Evolutionary conservation across 2,113 vertebrate species (phyloP).

Genomic region (Melanerpes formicivorus): DNA sequence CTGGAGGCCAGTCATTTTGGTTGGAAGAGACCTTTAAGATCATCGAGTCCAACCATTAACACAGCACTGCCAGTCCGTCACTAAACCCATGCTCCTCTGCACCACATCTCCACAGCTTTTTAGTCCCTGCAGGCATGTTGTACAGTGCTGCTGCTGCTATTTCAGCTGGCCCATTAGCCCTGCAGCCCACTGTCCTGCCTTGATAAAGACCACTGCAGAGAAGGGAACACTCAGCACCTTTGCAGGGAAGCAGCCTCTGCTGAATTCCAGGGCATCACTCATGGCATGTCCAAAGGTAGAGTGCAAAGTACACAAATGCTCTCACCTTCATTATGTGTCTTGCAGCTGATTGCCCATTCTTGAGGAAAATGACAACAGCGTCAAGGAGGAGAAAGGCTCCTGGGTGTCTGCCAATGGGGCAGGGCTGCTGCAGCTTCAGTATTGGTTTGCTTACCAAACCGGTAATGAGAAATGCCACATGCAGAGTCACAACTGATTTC

Average conservation of each 20-base stretch:
- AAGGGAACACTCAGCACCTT: too few species aligned
- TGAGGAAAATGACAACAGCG: not conserved
- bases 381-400: not conserved
- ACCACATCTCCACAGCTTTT: too few species aligned
- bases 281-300: not conserved
- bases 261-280: not conserved
- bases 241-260: not conserved
- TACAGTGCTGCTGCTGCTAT: not conserved
- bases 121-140: too few species aligned
- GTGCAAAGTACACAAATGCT: too few species aligned
- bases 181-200: not conserved
- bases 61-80: too few species aligned
- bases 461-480: accelerated
- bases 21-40: too few species aligned
- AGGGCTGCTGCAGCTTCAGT: not conserved
- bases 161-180: not conserved
- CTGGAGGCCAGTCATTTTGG: too few species aligned
- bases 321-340: not conserved
- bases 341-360: not conserved
- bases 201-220: accelerated
- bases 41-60: too few species aligned
- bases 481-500: not conserved
- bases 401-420: not conserved
- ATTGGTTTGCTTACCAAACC: not conserved
- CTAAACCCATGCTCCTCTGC: too few species aligned